Evolutionary conservation across 2,797 vertebrate genomes (phyloP).

Genomic region (Myiotriccus ornatus): DNA sequence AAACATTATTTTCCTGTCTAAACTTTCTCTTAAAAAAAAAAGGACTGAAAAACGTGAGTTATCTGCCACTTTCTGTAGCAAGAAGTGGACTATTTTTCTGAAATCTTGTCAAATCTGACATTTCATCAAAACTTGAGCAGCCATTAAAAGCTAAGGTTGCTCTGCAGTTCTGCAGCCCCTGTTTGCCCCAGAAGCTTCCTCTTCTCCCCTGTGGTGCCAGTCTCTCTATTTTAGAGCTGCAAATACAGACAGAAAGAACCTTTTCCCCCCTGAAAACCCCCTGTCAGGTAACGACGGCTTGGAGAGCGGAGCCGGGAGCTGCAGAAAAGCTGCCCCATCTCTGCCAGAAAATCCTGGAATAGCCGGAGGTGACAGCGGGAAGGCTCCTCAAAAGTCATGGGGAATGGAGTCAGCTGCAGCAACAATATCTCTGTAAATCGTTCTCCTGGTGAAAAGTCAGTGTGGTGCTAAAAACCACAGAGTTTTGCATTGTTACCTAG

Average conservation of each 20-base stretch:
- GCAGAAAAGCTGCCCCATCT: background rate
- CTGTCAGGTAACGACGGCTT: fast-evolving
- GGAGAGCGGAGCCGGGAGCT: fast-evolving
- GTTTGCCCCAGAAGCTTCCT: background rate
- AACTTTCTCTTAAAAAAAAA: background rate
- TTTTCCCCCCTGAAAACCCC: background rate
- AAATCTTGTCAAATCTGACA: background rate
- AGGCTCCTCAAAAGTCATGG: background rate
- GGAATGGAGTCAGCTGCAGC: background rate
- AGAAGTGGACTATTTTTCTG: background rate
- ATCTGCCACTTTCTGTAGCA: background rate
- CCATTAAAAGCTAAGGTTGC: background rate
- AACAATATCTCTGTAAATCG: background rate
- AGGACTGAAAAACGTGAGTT: background rate
- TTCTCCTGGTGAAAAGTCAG: background rate
- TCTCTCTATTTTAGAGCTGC: background rate
- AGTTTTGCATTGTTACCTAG: background rate
- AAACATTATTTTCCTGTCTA: background rate
- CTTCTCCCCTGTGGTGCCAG: background rate
- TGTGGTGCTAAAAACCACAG: background rate
- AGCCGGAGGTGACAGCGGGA: background rate
- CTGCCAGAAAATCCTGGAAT: background rate
- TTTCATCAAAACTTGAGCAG: background rate
- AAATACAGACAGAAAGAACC: background rate
- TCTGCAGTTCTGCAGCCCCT: background rate